A percentile compares a stretch with the other conserved stretches of the same genome.
Evolutionary conservation across 2,113 vertebrate genomes (phyloP).

Genomic region (Microcebus murinus): DNA sequence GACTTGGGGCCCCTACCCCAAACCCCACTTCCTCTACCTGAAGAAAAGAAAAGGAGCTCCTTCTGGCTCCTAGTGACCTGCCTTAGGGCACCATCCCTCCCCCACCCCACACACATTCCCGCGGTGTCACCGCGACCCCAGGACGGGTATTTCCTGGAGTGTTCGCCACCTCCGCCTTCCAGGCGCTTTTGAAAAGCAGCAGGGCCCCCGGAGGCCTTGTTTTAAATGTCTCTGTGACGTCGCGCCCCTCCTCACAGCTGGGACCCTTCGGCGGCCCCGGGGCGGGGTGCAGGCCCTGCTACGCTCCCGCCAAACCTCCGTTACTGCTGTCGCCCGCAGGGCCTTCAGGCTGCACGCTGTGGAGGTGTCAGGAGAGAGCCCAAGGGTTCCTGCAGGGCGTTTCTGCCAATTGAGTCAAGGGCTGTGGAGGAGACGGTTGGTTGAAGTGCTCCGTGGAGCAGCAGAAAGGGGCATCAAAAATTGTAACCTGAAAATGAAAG

Average conservation of each 20-base stretch:
- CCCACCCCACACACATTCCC: neutral
- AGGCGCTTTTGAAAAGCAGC: neutral
- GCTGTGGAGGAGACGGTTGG: neutral
- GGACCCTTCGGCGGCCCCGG: neutral
- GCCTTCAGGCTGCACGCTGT: neutral
- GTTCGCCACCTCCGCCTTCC: neutral
- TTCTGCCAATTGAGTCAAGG: neutral
- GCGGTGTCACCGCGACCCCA: neutral
- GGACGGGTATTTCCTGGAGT: slow-evolving; percentile 30
- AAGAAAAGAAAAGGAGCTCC: neutral
- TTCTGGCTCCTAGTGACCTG: neutral
- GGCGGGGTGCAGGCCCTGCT: neutral
- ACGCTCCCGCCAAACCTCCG: neutral
- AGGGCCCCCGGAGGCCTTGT: neutral
- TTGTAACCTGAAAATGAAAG: slow-evolving; percentile 24
- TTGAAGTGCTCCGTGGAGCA: neutral
- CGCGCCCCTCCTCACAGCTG: neutral
- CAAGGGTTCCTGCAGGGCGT: neutral
- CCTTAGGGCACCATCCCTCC: neutral
- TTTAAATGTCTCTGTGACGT: slow-evolving; percentile 9
- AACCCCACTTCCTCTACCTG: neutral
- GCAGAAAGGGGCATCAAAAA: neutral
- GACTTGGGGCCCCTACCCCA: accelerated
- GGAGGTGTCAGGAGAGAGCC: slow-evolving; percentile 3
- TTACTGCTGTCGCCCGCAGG: slow-evolving; percentile 50